These are phyloP conservation scores for Petroica traversi DNA, from an alignment of 2,113 vertebrate genomes.

Conservation along the genomic window DNA sequence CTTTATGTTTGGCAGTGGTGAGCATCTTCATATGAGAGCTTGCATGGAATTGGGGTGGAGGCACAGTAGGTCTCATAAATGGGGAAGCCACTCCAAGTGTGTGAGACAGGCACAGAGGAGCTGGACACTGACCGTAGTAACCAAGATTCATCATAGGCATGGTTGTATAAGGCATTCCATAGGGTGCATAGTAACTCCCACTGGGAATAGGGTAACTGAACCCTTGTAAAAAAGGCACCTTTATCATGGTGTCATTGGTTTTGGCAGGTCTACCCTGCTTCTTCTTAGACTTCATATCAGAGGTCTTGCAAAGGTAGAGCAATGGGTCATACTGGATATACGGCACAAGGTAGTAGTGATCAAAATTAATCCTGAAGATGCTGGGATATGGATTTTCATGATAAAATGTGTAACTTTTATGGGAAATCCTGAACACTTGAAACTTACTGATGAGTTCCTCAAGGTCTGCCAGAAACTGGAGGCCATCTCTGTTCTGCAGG, in stretches of 20 bases:
- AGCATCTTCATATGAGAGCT: slow-evolving; percentile 89
- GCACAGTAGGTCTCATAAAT: slow-evolving; percentile 94
- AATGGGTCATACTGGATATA: slow-evolving; percentile 96
- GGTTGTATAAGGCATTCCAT: slow-evolving; percentile 99
- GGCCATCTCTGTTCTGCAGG: slow-evolving; percentile 91
- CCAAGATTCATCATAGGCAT: slow-evolving; percentile 98
- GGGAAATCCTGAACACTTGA: slow-evolving; percentile 93
- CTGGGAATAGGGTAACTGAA: slow-evolving; percentile 96
- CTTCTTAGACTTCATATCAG: slow-evolving; percentile 96
- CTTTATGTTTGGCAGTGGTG: slow-evolving; percentile 87
- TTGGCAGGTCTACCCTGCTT: slow-evolving; percentile 97
- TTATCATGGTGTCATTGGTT: slow-evolving; percentile 97
- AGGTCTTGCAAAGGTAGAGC: slow-evolving; percentile 93
- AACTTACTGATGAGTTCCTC: slow-evolving; percentile 94
- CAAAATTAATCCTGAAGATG: slow-evolving; percentile 98
- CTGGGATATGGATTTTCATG: slow-evolving; percentile 95
- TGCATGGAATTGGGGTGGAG: slow-evolving; percentile 93
- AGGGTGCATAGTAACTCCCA: slow-evolving; percentile 99
- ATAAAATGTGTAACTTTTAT: slow-evolving; percentile 91
- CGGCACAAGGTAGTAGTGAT: slow-evolving; percentile 95
- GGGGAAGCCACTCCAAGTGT: slow-evolving; percentile 89
- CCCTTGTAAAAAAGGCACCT: slow-evolving; percentile 99
- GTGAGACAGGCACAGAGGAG: slow-evolving; percentile 93
- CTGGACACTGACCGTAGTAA: slow-evolving; percentile 93
- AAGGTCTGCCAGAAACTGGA: slow-evolving; percentile 94